A percentile compares a stretch with the other conserved stretches of the same genome.
phyloP scores from a whole-genome alignment of 2,797 vertebrate species.

The Notolabrus celidotus region DNA sequence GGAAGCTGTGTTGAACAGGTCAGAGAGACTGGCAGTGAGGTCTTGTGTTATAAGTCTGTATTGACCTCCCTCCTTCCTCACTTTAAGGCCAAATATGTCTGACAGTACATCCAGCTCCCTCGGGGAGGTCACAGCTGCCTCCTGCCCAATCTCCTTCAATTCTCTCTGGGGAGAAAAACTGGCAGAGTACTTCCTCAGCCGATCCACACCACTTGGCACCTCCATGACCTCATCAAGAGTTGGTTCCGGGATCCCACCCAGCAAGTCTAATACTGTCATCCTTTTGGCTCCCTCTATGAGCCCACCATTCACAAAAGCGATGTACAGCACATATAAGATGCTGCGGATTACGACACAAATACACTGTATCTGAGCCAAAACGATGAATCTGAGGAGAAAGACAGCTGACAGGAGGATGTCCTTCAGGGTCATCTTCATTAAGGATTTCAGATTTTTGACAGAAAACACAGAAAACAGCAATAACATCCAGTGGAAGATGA shows the following conservation, averaged over 20 bases:
- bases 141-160: constrained; percentile 68
- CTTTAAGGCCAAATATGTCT: constrained; percentile 94
- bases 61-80: constrained; percentile 91
- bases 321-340: constrained; percentile 86
- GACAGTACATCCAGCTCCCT: constrained; percentile 88
- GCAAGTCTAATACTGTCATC: constrained; percentile 89
- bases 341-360: constrained; percentile 77
- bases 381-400: constrained; percentile 81
- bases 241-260: constrained; percentile 91
- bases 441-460: constrained; percentile 87
- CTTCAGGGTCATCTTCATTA: constrained; percentile 90
- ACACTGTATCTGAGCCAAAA: constrained; percentile 80
- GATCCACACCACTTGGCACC: constrained; percentile 77
- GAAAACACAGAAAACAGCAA: constrained; percentile 85
- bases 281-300: constrained; percentile 93
- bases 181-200: constrained; percentile 49
- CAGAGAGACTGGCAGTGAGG: constrained; percentile 86
- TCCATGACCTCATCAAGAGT: constrained; percentile 93
- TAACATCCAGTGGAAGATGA: constrained; percentile 81
- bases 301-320: constrained; percentile 89
- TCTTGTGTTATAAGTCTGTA: constrained; percentile 91
- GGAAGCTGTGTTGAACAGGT: constrained; percentile 82
- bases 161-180: constrained; percentile 83
- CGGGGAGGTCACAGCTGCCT: constrained; percentile 80
- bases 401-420: constrained; percentile 84